A percentile compares a stretch with the other conserved stretches of the same genome.
Conservation (phyloP, 2,888 invertebrate genomes). For the Drosophila cognata region DNA sequence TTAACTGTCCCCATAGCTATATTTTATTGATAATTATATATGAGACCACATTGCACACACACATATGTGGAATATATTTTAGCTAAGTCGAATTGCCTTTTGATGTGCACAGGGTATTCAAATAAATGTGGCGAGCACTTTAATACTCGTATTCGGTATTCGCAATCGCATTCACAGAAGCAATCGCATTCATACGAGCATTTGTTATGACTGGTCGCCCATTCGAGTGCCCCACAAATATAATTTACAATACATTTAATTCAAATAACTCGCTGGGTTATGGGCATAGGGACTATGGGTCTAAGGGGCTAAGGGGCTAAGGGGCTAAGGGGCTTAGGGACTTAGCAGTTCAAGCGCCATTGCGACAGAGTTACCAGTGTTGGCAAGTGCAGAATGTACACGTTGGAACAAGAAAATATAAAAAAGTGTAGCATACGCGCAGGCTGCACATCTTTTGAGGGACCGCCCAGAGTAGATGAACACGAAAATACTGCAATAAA, state of each 20-base stretch:
- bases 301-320: neutral
- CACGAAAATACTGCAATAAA: slow-evolving; percentile 48
- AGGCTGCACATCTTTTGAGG: slow-evolving; percentile 46
- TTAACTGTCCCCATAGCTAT: neutral
- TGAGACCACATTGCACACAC: neutral
- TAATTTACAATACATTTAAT: slow-evolving; percentile 72
- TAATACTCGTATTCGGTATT: slow-evolving; percentile 20
- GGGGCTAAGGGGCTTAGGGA: slow-evolving; percentile 5
- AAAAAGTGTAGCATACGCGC: slow-evolving; percentile 66
- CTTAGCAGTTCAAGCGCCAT: slow-evolving; percentile 10
- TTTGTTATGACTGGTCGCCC: slow-evolving; percentile 41
- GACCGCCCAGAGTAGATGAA: slow-evolving; percentile 32
- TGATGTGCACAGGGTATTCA: slow-evolving; percentile 18
- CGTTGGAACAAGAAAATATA: slow-evolving; percentile 8
- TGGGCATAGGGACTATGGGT: neutral
- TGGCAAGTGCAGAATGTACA: slow-evolving; percentile 42
- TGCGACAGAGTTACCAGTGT: slow-evolving; percentile 52
- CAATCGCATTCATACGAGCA: slow-evolving; percentile 23
- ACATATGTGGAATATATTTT: neutral
- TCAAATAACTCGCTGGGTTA: slow-evolving; percentile 54
- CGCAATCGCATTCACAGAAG: slow-evolving; percentile 13
- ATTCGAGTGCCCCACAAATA: slow-evolving; percentile 43
- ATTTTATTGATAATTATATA: neutral
- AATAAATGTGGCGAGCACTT: slow-evolving; percentile 39
- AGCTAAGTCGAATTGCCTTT: neutral